Conservation (phyloP, 2,797 vertebrate genomes). For the Sebastes matsubarae region DNA sequence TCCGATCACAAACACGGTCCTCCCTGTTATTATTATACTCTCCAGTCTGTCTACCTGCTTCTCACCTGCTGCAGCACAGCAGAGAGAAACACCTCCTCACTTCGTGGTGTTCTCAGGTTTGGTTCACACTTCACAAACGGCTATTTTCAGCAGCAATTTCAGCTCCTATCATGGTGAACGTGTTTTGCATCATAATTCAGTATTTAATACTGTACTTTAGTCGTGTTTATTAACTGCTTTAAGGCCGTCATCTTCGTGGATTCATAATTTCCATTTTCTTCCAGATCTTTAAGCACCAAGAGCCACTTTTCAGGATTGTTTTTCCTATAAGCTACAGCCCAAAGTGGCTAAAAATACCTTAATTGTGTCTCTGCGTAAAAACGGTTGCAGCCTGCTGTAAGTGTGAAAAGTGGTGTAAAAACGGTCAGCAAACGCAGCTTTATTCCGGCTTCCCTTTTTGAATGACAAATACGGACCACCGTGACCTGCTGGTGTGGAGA, state of each 20-base stretch:
- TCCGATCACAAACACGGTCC: background rate
- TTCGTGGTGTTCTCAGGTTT: background rate
- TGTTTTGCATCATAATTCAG: background rate
- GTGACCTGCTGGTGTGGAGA: no score
- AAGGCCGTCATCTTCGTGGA: background rate
- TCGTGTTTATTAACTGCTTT: background rate
- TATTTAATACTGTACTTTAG: background rate
- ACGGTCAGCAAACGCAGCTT: accelerated
- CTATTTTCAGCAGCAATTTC: background rate
- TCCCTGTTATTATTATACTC: background rate
- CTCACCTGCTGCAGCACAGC: background rate
- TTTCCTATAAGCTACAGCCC: no score
- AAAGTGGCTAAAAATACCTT: background rate
- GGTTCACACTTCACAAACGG: background rate
- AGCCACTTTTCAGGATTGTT: background rate
- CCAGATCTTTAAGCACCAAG: background rate
- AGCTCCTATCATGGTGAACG: background rate
- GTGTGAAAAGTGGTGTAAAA: no score
- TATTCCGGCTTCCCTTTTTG: no score
- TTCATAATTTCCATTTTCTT: background rate
- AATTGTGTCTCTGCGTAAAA: background rate
- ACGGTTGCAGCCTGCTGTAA: background rate
- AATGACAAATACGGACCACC: no score
- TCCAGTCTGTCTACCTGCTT: background rate
- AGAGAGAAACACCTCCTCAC: background rate